Evolutionary conservation across 2,113 vertebrate genomes (phyloP).

Genomic region (Lophura nycthemera): DNA sequence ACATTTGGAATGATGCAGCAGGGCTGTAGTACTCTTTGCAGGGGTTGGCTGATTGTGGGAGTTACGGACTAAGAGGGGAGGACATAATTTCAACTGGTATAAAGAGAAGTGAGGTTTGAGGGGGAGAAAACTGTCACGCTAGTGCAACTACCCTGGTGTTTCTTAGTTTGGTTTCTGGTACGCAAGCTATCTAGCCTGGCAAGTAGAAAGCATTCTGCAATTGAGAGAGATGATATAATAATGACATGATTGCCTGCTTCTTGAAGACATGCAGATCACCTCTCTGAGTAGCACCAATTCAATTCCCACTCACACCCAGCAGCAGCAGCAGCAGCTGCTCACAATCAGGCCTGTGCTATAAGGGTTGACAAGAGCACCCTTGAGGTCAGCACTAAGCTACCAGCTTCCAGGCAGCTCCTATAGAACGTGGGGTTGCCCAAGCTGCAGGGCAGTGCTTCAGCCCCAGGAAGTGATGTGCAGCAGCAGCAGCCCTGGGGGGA

Average conservation of each 20-base stretch:
- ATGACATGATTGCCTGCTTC: not conserved
- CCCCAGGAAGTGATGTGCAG: not conserved
- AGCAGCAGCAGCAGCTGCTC: conserved; percentile 33
- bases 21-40: fast-evolving
- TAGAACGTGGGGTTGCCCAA: not conserved
- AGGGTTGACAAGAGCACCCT: conserved; percentile 2
- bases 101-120: not conserved
- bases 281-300: not conserved
- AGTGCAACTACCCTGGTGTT: not conserved
- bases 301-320: not conserved
- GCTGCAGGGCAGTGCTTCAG: not conserved
- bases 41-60: not conserved
- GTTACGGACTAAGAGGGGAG: fast-evolving
- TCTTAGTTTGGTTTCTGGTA: not conserved
- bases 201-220: not conserved
- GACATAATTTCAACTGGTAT: fast-evolving
- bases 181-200: not conserved
- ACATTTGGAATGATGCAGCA: not conserved
- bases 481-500: fast-evolving
- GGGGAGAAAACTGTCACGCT: not conserved
- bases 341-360: not conserved
- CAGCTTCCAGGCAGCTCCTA: not conserved
- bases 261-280: not conserved
- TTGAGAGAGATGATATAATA: not conserved
- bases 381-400: not conserved